These are phyloP conservation scores for Anoplopoma fimbria DNA, from an alignment of 2,113 vertebrate species.

Conservation along the genomic window DNA sequence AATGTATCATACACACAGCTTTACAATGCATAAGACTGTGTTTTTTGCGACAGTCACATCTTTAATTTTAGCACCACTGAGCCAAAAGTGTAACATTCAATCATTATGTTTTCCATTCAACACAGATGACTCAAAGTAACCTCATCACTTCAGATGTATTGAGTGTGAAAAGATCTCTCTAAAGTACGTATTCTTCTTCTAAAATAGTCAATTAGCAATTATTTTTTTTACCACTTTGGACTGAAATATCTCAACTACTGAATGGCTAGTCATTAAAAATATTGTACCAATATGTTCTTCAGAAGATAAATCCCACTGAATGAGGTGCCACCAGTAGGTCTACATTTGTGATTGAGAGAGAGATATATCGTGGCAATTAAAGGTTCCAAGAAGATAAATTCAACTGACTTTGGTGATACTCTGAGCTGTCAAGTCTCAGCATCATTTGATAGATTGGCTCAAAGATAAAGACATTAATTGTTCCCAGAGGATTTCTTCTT, in stretches of 20 bases:
- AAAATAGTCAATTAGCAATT: no score
- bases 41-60: no score
- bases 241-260: neutral
- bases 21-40: no score
- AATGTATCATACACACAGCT: no score
- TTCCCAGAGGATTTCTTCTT: neutral
- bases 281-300: neutral
- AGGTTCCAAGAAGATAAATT: neutral
- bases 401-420: neutral
- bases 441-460: neutral
- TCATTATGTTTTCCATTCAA: no score
- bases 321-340: neutral
- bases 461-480: neutral
- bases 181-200: no score
- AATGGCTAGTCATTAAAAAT: neutral
- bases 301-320: neutral
- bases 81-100: no score
- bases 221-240: neutral
- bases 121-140: no score
- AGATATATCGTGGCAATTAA: neutral
- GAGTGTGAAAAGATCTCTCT: no score
- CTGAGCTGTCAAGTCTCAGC: neutral
- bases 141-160: no score
- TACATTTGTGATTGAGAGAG: neutral
- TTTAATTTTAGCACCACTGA: no score